A percentile compares a stretch with the other conserved stretches of the same genome.
Conservation (phyloP, 1,140 invertebrate species). For the Calycopis cecrops region DNA sequence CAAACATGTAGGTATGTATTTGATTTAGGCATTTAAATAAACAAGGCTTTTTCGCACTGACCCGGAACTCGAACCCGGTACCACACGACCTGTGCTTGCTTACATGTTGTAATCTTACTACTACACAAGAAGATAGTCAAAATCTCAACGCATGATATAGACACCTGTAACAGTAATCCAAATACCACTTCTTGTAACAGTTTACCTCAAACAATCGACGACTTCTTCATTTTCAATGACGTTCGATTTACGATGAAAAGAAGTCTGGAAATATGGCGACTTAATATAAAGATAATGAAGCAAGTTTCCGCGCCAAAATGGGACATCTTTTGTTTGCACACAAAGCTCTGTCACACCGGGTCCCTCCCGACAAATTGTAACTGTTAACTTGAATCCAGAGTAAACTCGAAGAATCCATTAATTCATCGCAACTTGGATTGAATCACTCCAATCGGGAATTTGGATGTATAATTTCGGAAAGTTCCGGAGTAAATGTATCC, state of each 20-base stretch:
- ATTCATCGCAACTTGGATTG: slow-evolving; percentile 58
- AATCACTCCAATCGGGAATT: slow-evolving; percentile 45
- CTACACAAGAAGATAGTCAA: too few species aligned
- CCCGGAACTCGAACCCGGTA: too few species aligned
- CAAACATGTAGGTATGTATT: too few species aligned
- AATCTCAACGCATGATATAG: too few species aligned
- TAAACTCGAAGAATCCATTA: slow-evolving; percentile 54
- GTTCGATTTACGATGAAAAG: not conserved
- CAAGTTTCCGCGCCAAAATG: slow-evolving; percentile 34
- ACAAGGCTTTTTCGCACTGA: too few species aligned
- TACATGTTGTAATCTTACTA: too few species aligned
- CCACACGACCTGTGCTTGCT: too few species aligned
- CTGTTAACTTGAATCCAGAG: slow-evolving; percentile 52
- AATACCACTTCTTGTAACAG: too few species aligned
- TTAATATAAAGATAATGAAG: slow-evolving; percentile 24
- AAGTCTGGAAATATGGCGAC: slow-evolving; percentile 1
- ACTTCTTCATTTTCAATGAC: not conserved
- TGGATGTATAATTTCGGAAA: slow-evolving; percentile 27
- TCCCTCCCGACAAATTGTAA: slow-evolving; percentile 65
- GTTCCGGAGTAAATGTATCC: too few species aligned
- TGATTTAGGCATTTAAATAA: too few species aligned
- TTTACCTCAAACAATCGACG: too few species aligned
- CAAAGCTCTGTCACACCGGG: slow-evolving; percentile 51
- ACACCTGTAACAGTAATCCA: too few species aligned
- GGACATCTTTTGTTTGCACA: slow-evolving; percentile 33